phyloP scores from a whole-genome alignment of 1,140 invertebrate species.

The Meloidogyne floridensis region DNA sequence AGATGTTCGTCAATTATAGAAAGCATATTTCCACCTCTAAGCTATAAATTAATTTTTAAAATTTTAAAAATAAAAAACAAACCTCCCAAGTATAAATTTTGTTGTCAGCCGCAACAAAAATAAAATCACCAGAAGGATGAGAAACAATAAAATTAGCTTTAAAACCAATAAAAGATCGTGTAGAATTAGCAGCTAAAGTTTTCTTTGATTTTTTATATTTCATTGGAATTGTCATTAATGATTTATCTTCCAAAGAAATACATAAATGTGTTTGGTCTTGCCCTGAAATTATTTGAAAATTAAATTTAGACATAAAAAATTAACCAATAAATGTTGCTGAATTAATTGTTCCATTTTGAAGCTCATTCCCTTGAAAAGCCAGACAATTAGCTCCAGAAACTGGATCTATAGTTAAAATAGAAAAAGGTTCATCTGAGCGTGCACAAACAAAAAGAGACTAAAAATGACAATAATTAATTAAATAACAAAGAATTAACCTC shows the following conservation, averaged over 20 bases:
- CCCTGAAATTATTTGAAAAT: not conserved
- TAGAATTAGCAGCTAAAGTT: not conserved
- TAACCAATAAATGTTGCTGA: slow-evolving; percentile 13
- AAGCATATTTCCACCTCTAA: slow-evolving; percentile 13
- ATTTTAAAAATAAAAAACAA: not conserved
- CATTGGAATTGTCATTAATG: not conserved
- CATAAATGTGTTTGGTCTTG: slow-evolving; percentile 18
- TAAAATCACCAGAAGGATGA: slow-evolving; percentile 23
- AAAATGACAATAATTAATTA: not conserved
- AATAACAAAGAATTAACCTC: not conserved
- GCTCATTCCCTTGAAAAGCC: slow-evolving; percentile 17
- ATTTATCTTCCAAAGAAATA: slow-evolving; percentile 12
- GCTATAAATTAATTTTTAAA: not conserved
- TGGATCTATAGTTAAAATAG: slow-evolving; percentile 23
- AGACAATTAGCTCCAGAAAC: slow-evolving; percentile 12
- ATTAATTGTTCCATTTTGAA: slow-evolving; percentile 10
- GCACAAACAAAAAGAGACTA: slow-evolving; percentile 23
- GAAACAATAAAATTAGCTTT: slow-evolving; percentile 9
- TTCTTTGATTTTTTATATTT: slow-evolving; percentile 13
- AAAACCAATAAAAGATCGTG: not conserved
- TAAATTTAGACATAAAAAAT: not conserved
- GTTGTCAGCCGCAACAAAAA: slow-evolving; percentile 22
- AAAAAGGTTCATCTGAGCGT: not conserved
- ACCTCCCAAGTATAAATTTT: slow-evolving; percentile 21
- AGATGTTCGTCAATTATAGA: slow-evolving; percentile 22